These are phyloP conservation scores for Drosophila kepulauana DNA, from an alignment of 1,140 invertebrate species.

Conservation along the genomic window DNA sequence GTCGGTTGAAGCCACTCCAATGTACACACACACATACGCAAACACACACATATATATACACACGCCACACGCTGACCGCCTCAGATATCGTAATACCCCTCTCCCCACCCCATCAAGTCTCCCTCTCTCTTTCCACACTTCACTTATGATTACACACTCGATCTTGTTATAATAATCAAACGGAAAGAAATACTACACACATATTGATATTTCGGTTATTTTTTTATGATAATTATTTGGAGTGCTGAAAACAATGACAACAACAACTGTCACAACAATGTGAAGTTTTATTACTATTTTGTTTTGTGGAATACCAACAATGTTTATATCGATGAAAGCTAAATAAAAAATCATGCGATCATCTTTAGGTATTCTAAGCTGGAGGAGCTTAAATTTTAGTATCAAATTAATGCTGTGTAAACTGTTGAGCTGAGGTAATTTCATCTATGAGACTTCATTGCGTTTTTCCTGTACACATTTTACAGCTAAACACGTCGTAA, in stretches of 20 bases:
- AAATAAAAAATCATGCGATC: neutral
- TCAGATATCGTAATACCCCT: conserved; percentile 41
- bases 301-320: no score
- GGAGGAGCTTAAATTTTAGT: neutral
- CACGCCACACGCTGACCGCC: conserved; percentile 36
- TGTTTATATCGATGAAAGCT: neutral
- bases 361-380: no score
- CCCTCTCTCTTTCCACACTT: conserved; percentile 17
- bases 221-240: conserved; percentile 75
- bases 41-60: conserved; percentile 33
- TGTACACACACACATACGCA: conserved; percentile 58
- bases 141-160: conserved; percentile 68
- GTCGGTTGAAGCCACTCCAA: conserved; percentile 63
- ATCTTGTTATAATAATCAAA: conserved; percentile 61
- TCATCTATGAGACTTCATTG: neutral
- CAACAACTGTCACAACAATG: conserved; percentile 32
- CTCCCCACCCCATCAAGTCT: neutral
- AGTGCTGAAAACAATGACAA: conserved; percentile 52
- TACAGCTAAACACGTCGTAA: conserved; percentile 36
- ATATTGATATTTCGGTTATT: conserved; percentile 40
- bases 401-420: no score
- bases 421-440: neutral
- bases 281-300: neutral
- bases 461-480: conserved; percentile 16
- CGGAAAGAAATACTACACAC: conserved; percentile 49